These are phyloP conservation scores for Asbolus verrucosus DNA, from an alignment of 1,140 invertebrate species.

Conservation along the genomic window DNA sequence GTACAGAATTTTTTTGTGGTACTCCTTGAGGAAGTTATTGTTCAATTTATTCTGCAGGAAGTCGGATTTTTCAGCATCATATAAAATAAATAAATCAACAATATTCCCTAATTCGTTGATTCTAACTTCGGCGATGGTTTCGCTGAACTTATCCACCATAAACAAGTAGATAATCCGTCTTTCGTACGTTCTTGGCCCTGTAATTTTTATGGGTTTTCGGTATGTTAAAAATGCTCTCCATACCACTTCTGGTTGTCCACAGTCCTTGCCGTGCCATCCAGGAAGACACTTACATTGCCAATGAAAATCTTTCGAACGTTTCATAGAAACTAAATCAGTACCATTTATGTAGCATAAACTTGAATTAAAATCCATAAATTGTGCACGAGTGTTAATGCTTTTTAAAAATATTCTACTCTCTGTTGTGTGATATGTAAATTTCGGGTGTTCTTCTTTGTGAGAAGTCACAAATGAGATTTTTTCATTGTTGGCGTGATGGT, in stretches of 20 bases:
- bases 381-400: slow-evolving; percentile 62
- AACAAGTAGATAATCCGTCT: slow-evolving; percentile 72
- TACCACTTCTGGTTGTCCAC: slow-evolving; percentile 75
- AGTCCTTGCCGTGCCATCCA: slow-evolving; percentile 75
- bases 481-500: slow-evolving; percentile 3
- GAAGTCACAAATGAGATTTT: slow-evolving; percentile 48
- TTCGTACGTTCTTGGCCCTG: slow-evolving; percentile 65
- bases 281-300: slow-evolving; percentile 69
- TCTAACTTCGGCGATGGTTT: slow-evolving; percentile 71
- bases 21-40: slow-evolving; percentile 62
- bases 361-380: slow-evolving; percentile 67
- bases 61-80: slow-evolving; percentile 64
- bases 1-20: slow-evolving; percentile 72
- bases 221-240: slow-evolving; percentile 74
- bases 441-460: slow-evolving; percentile 24
- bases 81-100: slow-evolving; percentile 75
- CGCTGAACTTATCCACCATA: slow-evolving; percentile 69
- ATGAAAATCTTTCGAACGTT: slow-evolving; percentile 56
- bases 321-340: slow-evolving; percentile 67
- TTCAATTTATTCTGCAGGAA: slow-evolving; percentile 59
- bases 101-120: slow-evolving; percentile 71
- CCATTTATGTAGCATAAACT: slow-evolving; percentile 70
- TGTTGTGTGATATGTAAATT: slow-evolving; percentile 63
- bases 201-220: slow-evolving; percentile 67
- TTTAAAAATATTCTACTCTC: slow-evolving; percentile 63